phyloP scores from a whole-genome alignment of 2,888 invertebrate species.

The Apeira syringaria region DNA sequence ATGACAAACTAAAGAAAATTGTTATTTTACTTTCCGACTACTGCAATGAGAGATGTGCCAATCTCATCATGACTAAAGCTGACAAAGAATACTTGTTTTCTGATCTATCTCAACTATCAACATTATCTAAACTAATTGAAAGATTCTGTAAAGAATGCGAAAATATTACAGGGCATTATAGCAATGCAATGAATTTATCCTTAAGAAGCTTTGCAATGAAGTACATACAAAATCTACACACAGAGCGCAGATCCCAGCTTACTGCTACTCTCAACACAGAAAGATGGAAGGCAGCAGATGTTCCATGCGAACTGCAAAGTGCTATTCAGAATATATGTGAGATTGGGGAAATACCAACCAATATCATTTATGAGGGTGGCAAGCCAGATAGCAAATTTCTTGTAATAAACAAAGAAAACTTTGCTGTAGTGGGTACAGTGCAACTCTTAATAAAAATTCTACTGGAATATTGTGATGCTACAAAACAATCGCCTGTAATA shows the following conservation, averaged over 20 bases:
- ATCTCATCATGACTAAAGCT: slow-evolving; percentile 91
- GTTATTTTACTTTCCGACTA: slow-evolving; percentile 94
- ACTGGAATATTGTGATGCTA: slow-evolving; percentile 95
- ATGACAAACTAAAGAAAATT: slow-evolving; percentile 89
- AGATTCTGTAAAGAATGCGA: slow-evolving; percentile 91
- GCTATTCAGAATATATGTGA: slow-evolving; percentile 89
- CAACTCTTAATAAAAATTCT: slow-evolving; percentile 95
- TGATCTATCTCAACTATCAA: slow-evolving; percentile 89
- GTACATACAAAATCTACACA: slow-evolving; percentile 96
- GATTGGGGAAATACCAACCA: slow-evolving; percentile 71
- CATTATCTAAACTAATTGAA: slow-evolving; percentile 90
- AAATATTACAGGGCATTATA: slow-evolving; percentile 88
- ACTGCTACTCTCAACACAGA: slow-evolving; percentile 94
- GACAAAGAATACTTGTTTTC: slow-evolving; percentile 88
- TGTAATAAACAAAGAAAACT: slow-evolving; percentile 87
- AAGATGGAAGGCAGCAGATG: slow-evolving; percentile 96
- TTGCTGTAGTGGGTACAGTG: slow-evolving; percentile 91
- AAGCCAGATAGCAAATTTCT: slow-evolving; percentile 82
- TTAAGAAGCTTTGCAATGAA: slow-evolving; percentile 94
- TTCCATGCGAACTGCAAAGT: slow-evolving; percentile 94
- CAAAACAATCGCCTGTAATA: slow-evolving; percentile 89
- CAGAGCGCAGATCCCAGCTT: slow-evolving; percentile 93
- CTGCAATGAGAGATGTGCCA: slow-evolving; percentile 96
- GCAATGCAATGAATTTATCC: slow-evolving; percentile 91
- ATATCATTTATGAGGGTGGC: slow-evolving; percentile 57